These are phyloP conservation scores for Ephestia elutella DNA, from an alignment of 1,140 invertebrate genomes.

Conservation along the genomic window DNA sequence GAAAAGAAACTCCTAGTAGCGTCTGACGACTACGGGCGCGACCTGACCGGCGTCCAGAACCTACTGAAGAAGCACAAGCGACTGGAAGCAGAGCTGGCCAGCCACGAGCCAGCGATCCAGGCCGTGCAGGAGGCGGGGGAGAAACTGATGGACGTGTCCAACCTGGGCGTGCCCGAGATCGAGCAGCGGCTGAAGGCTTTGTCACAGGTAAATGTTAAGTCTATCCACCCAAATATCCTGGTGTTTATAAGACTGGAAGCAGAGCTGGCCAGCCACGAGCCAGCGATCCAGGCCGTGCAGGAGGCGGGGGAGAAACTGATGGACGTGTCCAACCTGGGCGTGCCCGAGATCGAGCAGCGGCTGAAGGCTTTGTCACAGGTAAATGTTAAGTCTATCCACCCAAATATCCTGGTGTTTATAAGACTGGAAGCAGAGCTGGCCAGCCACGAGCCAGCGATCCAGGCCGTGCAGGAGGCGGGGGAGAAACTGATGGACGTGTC, in stretches of 20 bases:
- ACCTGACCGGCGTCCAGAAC: conserved; percentile 98
- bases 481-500: conserved; percentile 97
- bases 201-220: conserved; percentile 78
- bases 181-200: conserved; percentile 89
- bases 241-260: conserved; percentile 97
- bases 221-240: too few species aligned
- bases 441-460: conserved; percentile 97
- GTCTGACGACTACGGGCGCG: conserved; percentile 98
- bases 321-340: conserved; percentile 96
- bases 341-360: conserved; percentile 95
- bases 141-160: conserved; percentile 97
- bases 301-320: conserved; percentile 96
- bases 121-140: conserved; percentile 96
- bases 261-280: conserved; percentile 96
- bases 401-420: too few species aligned
- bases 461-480: conserved; percentile 96
- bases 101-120: conserved; percentile 97
- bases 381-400: too few species aligned
- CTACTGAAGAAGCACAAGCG: conserved; percentile 98
- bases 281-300: conserved; percentile 97
- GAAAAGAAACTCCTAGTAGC: conserved; percentile 98
- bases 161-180: conserved; percentile 96
- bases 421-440: conserved; percentile 96
- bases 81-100: conserved; percentile 94
- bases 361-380: conserved; percentile 85